phyloP scores from a whole-genome alignment of 2,113 vertebrate species.

The Noturus placidus region DNA sequence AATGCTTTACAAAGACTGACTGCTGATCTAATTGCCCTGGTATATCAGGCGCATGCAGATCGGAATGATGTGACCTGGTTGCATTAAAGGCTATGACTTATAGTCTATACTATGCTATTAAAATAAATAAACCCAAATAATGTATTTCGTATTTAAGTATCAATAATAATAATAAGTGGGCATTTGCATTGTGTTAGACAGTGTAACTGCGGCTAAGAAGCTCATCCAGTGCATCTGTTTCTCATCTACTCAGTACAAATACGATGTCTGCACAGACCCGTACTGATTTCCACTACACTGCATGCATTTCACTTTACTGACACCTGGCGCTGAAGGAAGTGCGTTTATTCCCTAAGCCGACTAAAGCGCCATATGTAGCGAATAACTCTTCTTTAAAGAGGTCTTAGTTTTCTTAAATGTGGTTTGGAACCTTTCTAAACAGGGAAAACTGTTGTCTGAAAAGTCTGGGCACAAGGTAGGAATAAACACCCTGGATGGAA shows the following conservation, averaged over 20 bases:
- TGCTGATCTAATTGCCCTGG: not conserved
- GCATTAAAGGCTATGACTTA: not conserved
- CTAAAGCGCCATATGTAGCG: not conserved
- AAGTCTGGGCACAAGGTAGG: not conserved
- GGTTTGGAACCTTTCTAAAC: not conserved
- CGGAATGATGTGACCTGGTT: not conserved
- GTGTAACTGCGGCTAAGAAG: not conserved
- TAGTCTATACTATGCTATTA: not conserved
- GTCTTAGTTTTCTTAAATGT: not conserved
- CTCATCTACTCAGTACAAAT: not conserved
- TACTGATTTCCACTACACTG: not conserved
- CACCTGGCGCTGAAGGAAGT: not conserved
- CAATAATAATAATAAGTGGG: too few species aligned
- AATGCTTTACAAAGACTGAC: not conserved
- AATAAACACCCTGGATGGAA: not conserved
- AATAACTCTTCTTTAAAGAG: not conserved
- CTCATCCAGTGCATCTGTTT: not conserved
- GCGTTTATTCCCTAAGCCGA: not conserved
- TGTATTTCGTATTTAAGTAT: not conserved
- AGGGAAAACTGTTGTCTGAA: not conserved
- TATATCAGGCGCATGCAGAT: not conserved
- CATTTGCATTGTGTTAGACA: not conserved
- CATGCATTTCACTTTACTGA: slow-evolving; percentile 2
- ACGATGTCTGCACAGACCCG: not conserved
- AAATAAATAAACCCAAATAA: not conserved